phyloP scores from a whole-genome alignment of 2,797 vertebrate species.

The Labroides dimidiatus region DNA sequence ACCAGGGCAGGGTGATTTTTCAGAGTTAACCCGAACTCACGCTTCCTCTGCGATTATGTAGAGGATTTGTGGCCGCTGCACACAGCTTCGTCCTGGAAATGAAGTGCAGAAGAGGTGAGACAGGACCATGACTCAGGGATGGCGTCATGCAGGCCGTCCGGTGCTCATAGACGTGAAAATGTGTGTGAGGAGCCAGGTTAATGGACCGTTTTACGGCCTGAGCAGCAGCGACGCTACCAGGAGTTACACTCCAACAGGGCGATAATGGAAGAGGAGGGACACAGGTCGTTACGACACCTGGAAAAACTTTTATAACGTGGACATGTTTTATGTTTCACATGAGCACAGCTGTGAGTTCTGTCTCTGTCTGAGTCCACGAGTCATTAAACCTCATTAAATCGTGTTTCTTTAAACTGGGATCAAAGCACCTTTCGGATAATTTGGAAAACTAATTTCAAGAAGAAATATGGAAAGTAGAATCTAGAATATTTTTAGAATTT shows the following conservation, averaged over 20 bases:
- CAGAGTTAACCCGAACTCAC: slow-evolving; percentile 26
- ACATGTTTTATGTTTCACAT: neutral
- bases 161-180: slow-evolving; percentile 35
- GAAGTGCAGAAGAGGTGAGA: slow-evolving; percentile 58
- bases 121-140: slow-evolving; percentile 61
- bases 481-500: no score
- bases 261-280: slow-evolving; percentile 36
- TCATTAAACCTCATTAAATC: no score
- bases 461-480: no score
- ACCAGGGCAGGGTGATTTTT: slow-evolving; percentile 41
- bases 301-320: slow-evolving; percentile 6
- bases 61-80: slow-evolving; percentile 47
- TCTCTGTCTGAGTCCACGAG: no score
- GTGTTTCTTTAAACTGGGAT: no score
- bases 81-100: slow-evolving; percentile 45
- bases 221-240: slow-evolving; percentile 28
- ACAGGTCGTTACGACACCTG: slow-evolving; percentile 15
- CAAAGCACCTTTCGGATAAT: no score
- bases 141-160: slow-evolving; percentile 54
- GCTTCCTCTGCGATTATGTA: slow-evolving; percentile 12
- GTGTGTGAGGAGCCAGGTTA: slow-evolving; percentile 38
- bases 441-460: no score
- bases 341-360: no score
- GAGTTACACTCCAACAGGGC: slow-evolving; percentile 14
- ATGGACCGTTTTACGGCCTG: slow-evolving; percentile 57